These are phyloP conservation scores for Molossus molossus DNA, from an alignment of 2,797 vertebrate species.

Conservation along the genomic window DNA sequence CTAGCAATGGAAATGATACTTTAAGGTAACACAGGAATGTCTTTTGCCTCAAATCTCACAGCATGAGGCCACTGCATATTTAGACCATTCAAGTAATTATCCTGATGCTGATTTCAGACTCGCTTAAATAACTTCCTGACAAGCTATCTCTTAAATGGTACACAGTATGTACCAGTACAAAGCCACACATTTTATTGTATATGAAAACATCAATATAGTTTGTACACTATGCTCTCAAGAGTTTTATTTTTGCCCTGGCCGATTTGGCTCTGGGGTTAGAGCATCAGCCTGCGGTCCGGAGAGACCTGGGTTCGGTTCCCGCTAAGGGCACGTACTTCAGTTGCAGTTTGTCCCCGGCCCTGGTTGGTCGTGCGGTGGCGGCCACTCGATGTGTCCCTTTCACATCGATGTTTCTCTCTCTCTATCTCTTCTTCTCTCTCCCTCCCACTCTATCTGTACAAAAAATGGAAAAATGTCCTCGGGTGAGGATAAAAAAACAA, in stretches of 20 bases:
- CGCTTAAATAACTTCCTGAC: constrained; percentile 15
- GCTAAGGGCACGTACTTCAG: too few species aligned
- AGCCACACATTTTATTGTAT: neutral
- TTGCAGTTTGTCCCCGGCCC: too few species aligned
- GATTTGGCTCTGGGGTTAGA: too few species aligned
- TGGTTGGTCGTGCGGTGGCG: too few species aligned
- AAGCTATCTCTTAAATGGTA: neutral
- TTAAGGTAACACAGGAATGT: constrained; percentile 41
- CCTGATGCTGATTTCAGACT: neutral
- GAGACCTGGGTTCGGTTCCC: too few species aligned
- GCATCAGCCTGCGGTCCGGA: too few species aligned
- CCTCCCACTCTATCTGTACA: too few species aligned
- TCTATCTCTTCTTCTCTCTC: too few species aligned
- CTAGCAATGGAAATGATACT: neutral
- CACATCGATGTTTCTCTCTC: too few species aligned
- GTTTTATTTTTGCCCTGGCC: neutral
- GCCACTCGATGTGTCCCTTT: too few species aligned
- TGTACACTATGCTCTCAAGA: neutral
- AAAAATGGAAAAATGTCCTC: too few species aligned
- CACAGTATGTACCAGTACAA: neutral
- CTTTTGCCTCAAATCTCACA: neutral
- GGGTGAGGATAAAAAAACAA: too few species aligned
- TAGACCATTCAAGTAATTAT: neutral
- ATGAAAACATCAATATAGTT: constrained; percentile 7
- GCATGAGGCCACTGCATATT: neutral